Evolutionary conservation across 2,797 vertebrate species (phyloP).

Genomic region (Denticeps clupeoides): DNA sequence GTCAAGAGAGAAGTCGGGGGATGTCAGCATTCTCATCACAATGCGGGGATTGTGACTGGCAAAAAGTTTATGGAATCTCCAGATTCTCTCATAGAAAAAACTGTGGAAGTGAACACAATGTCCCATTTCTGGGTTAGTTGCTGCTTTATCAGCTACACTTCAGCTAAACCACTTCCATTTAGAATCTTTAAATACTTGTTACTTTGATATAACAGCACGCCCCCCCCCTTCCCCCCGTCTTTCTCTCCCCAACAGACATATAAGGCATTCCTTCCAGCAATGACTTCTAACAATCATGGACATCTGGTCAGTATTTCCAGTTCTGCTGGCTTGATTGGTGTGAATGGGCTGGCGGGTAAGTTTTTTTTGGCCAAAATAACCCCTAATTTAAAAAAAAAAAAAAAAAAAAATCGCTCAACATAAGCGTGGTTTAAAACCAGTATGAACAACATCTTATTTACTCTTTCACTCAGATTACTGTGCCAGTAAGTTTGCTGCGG

Average conservation of each 20-base stretch:
- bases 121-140: conserved; percentile 95
- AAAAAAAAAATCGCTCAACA: no score
- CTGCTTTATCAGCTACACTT: no score
- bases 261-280: conserved; percentile 90
- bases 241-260: conserved; percentile 59
- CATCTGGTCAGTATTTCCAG: conserved; percentile 84
- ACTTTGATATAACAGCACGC: neutral
- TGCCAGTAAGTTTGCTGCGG: conserved; percentile 84
- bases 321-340: conserved; percentile 59
- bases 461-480: conserved; percentile 96
- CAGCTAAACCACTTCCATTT: neutral
- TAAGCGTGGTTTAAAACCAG: no score
- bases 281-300: conserved; percentile 80
- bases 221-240: neutral
- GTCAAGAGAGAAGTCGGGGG: conserved; percentile 82
- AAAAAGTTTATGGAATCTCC: conserved; percentile 68
- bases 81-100: conserved; percentile 78
- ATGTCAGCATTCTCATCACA: conserved; percentile 80
- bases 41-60: conserved; percentile 78
- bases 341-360: conserved; percentile 62
- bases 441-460: no score
- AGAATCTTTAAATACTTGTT: no score
- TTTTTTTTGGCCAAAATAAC: neutral
- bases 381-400: no score
- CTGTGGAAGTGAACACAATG: conserved; percentile 75